These are phyloP conservation scores for Diglossa brunneiventris DNA, from an alignment of 2,113 vertebrate genomes.

Conservation along the genomic window DNA sequence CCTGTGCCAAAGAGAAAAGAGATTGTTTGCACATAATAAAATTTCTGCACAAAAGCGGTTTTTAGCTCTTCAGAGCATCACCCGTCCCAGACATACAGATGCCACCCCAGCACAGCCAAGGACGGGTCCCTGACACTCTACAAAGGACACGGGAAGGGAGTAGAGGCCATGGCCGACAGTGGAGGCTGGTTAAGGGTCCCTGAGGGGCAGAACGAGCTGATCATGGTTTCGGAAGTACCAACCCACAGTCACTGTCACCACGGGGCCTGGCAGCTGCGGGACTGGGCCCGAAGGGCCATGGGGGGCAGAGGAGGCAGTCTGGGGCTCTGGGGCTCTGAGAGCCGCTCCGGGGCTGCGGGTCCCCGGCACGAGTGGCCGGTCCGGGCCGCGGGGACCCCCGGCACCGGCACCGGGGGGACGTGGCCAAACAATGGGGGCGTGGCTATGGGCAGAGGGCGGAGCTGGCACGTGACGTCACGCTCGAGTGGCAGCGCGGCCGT, in stretches of 20 bases:
- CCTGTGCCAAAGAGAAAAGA: neutral
- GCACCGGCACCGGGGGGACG: neutral
- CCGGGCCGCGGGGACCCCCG: fast-evolving
- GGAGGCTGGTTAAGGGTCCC: neutral
- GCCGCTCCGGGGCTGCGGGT: neutral
- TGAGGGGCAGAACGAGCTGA: neutral
- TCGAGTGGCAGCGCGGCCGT: neutral
- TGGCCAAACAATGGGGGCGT: fast-evolving
- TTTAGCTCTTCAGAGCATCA: neutral
- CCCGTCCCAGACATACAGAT: neutral
- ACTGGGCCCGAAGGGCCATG: neutral
- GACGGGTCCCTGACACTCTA: neutral
- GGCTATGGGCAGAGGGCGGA: fast-evolving
- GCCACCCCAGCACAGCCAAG: too few species aligned
- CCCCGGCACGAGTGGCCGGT: fast-evolving
- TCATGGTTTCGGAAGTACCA: neutral
- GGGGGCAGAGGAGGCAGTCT: neutral
- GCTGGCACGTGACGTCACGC: fast-evolving
- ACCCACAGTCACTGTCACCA: neutral
- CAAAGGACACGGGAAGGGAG: neutral
- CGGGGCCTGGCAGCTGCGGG: neutral
- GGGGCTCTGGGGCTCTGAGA: too few species aligned
- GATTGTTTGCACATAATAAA: neutral
- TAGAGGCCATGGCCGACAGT: neutral
- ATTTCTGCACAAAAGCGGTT: neutral